phyloP scores from a whole-genome alignment of 2,113 vertebrate genomes.

The Gymnorhina tibicen region DNA sequence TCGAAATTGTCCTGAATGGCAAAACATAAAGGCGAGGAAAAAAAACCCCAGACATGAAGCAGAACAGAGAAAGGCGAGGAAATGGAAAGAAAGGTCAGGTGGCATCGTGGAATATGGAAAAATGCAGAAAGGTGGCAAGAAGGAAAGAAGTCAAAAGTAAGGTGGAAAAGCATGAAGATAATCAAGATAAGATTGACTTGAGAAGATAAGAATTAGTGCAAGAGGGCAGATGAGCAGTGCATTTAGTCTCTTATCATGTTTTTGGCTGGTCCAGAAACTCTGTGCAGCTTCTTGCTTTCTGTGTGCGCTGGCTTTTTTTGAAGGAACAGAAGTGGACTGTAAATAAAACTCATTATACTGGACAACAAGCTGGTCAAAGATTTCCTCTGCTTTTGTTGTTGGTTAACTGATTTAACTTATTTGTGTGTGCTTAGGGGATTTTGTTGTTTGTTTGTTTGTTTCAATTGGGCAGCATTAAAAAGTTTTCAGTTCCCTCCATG shows the following conservation, averaged over 20 bases:
- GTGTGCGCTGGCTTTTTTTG: neutral
- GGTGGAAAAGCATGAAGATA: neutral
- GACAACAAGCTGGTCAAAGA: neutral
- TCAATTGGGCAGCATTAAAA: neutral
- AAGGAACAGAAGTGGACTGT: neutral
- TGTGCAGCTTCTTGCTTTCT: neutral
- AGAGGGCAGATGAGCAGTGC: neutral
- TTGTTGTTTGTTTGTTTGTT: neutral
- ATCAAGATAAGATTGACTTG: neutral
- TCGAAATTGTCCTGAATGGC: neutral
- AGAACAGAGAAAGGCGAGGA: neutral
- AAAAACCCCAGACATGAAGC: too few species aligned
- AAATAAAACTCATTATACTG: neutral
- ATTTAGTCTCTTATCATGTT: neutral
- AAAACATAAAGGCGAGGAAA: neutral
- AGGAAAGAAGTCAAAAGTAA: neutral
- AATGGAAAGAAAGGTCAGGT: neutral
- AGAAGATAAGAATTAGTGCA: neutral
- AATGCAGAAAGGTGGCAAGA: neutral
- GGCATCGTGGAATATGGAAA: neutral
- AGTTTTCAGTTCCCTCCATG: neutral
- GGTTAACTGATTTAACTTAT: neutral
- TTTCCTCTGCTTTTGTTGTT: neutral
- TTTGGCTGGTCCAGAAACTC: neutral
- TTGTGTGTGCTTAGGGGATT: neutral